These are phyloP conservation scores for Teinopalpus imperialis DNA, from an alignment of 2,888 invertebrate species.

Conservation along the genomic window DNA sequence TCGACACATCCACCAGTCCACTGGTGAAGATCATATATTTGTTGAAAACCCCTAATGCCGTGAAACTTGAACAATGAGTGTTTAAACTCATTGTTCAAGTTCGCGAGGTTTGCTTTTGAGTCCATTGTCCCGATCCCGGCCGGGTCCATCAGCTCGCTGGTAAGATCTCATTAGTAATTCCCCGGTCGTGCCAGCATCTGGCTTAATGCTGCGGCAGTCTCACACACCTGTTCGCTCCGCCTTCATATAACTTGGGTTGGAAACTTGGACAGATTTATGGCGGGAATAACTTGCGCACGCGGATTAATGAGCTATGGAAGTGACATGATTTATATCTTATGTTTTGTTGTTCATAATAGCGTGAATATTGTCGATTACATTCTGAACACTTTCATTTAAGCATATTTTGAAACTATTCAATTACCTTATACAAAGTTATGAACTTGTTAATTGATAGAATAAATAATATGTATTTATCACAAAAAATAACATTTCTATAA, in stretches of 20 bases:
- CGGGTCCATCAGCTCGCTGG: conserved; percentile 3
- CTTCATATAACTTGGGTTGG: conserved; percentile 37
- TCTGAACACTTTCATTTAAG: background rate
- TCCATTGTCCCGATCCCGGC: conserved; percentile 1
- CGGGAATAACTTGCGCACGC: conserved; percentile 33
- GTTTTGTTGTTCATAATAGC: too few relatives aligned
- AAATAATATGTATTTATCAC: too few relatives aligned
- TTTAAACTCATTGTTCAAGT: too few relatives aligned
- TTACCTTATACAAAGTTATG: too few relatives aligned
- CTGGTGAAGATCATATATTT: too few relatives aligned
- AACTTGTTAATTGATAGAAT: too few relatives aligned
- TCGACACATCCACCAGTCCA: too few relatives aligned
- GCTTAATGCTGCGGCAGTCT: conserved; percentile 20
- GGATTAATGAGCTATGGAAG: conserved; percentile 27
- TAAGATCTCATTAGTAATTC: conserved; percentile 20
- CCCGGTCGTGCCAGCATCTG: conserved; percentile 1
- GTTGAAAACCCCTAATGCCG: too few relatives aligned
- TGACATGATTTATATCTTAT: background rate
- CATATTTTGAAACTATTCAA: background rate
- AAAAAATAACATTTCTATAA: too few relatives aligned
- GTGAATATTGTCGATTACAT: too few relatives aligned
- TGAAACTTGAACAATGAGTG: too few relatives aligned
- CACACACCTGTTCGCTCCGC: conserved; percentile 29
- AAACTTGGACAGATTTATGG: conserved; percentile 59
- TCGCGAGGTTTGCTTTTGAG: background rate